Conservation (phyloP, 2,113 vertebrate species). For the Hiodon tergisus region DNA sequence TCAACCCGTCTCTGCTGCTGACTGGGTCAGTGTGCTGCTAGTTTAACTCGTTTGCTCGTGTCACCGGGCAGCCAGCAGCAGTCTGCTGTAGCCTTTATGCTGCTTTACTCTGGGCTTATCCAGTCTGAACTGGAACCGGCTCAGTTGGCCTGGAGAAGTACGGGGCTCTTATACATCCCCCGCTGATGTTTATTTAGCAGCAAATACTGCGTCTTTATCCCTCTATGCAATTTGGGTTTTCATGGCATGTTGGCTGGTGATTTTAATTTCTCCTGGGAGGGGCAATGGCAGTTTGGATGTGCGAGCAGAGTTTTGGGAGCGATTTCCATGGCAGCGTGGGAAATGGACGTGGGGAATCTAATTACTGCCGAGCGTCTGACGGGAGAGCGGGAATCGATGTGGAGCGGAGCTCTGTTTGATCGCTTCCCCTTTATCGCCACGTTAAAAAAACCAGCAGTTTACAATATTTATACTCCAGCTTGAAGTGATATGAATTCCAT, state of each 20-base stretch:
- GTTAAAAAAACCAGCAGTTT: slow-evolving; percentile 25
- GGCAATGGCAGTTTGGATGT: slow-evolving; percentile 27
- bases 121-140: no score
- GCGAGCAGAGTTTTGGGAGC: slow-evolving; percentile 37
- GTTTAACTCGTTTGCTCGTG: no score
- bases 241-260: slow-evolving; percentile 36
- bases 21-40: no score
- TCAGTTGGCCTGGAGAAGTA: no score
- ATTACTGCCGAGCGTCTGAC: slow-evolving; percentile 38
- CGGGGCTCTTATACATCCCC: neutral
- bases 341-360: slow-evolving; percentile 38
- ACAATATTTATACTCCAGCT: slow-evolving; percentile 37
- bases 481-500: slow-evolving; percentile 23
- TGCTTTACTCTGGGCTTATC: no score
- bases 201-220: neutral
- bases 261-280: slow-evolving; percentile 40
- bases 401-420: slow-evolving; percentile 39
- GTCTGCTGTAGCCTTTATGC: no score
- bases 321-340: slow-evolving; percentile 43
- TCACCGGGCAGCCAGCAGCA: no score
- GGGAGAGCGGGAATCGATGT: slow-evolving; percentile 23
- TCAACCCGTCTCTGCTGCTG: no score
- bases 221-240: slow-evolving; percentile 29
- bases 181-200: neutral
- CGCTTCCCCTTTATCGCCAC: slow-evolving; percentile 40